phyloP scores from a whole-genome alignment of 2,113 vertebrate species.

The Dasyurus viverrinus region DNA sequence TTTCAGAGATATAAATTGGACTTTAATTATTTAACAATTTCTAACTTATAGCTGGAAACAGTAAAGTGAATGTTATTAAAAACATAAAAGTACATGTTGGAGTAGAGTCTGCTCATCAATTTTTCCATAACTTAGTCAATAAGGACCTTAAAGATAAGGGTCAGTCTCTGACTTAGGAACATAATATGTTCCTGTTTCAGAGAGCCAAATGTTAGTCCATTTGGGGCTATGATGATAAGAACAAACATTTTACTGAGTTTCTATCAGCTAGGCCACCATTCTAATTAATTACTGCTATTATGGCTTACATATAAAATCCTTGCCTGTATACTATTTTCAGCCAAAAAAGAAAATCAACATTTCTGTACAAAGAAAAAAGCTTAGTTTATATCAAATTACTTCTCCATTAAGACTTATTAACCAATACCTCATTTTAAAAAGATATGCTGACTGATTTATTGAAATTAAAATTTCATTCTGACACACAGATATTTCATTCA shows the following conservation, averaged over 20 bases:
- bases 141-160: slow-evolving; percentile 71
- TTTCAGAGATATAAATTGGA: slow-evolving; percentile 29
- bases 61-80: slow-evolving; percentile 53
- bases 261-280: slow-evolving; percentile 71
- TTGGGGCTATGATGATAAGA: slow-evolving; percentile 74
- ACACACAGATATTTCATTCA: not conserved
- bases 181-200: slow-evolving; percentile 54
- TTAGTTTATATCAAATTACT: slow-evolving; percentile 40
- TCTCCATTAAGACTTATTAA: slow-evolving; percentile 48
- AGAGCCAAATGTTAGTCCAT: slow-evolving; percentile 67
- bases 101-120: slow-evolving; percentile 66
- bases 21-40: slow-evolving; percentile 50
- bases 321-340: slow-evolving; percentile 52
- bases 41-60: slow-evolving; percentile 19
- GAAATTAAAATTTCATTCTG: not conserved
- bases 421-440: slow-evolving; percentile 53
- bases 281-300: slow-evolving; percentile 77
- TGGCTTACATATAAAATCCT: slow-evolving; percentile 49
- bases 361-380: not conserved
- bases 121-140: slow-evolving; percentile 74
- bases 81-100: slow-evolving; percentile 48
- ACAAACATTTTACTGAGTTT: slow-evolving; percentile 67
- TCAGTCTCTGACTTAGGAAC: slow-evolving; percentile 63
- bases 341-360: slow-evolving; percentile 28
- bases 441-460: slow-evolving; percentile 29